Evolutionary conservation across 1,140 invertebrate genomes (phyloP).

Genomic region (Vanessa atalanta): DNA sequence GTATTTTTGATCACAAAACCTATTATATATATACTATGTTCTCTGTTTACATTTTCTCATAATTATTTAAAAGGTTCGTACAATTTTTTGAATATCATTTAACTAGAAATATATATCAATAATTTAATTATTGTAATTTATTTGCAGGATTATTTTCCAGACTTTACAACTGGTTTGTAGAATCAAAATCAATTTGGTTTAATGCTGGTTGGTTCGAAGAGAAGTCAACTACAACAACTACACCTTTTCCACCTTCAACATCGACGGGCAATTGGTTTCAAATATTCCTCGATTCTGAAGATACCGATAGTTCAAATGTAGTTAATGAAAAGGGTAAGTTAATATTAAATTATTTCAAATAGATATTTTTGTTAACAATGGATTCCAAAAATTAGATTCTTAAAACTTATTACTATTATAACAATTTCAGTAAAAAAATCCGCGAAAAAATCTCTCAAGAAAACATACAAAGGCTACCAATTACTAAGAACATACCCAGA

Average conservation of each 20-base stretch:
- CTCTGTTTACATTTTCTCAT: neutral
- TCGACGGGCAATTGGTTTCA: conserved; percentile 69
- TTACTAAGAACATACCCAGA: conserved; percentile 70
- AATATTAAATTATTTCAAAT: neutral
- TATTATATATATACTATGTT: neutral
- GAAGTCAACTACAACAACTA: conserved; percentile 49
- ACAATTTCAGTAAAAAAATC: conserved; percentile 58
- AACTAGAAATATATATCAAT: no score
- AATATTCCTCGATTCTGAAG: conserved; percentile 64
- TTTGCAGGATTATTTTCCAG: conserved; percentile 58
- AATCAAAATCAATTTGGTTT: conserved; percentile 57
- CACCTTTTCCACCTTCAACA: conserved; percentile 48
- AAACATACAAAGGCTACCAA: conserved; percentile 77
- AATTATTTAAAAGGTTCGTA: neutral
- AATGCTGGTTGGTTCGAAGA: conserved; percentile 59
- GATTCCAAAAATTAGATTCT: neutral
- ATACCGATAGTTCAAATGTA: conserved; percentile 56
- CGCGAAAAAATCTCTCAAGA: conserved; percentile 66
- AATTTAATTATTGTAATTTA: neutral
- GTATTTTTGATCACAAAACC: neutral
- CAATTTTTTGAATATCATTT: no score
- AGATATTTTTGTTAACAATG: neutral
- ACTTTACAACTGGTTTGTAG: conserved; percentile 63
- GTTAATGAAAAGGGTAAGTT: conserved; percentile 32
- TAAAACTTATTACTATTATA: neutral